These are phyloP conservation scores for Anneissia japonica DNA, from an alignment of 35 echinoderm and acorn worm genomes.

Conservation along the genomic window DNA sequence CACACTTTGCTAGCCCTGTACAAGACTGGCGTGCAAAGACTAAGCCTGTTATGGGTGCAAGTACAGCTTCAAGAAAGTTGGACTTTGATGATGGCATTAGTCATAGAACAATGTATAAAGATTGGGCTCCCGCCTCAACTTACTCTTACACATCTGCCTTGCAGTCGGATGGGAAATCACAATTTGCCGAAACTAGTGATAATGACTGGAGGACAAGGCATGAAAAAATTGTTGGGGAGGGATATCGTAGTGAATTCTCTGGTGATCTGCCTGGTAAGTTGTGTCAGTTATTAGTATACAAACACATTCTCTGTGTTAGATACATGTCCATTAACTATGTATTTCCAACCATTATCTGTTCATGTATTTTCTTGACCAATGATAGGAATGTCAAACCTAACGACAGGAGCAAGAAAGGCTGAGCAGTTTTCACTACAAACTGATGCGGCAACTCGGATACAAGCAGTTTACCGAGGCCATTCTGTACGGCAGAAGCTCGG, in stretches of 20 bases:
- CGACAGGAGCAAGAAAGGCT: constrained; percentile 35
- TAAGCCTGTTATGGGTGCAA: not conserved
- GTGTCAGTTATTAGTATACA: no score
- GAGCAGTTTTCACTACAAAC: constrained; percentile 4
- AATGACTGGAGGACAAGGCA: not conserved
- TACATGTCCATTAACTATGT: not conserved
- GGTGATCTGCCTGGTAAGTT: not conserved
- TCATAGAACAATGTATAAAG: not conserved
- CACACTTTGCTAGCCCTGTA: not conserved
- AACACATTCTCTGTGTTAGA: not conserved
- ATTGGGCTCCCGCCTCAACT: not conserved
- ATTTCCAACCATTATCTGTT: no score
- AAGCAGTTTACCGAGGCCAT: constrained; percentile 86
- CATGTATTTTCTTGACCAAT: not conserved
- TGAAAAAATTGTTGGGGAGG: not conserved
- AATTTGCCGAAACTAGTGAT: not conserved
- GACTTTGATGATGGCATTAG: not conserved
- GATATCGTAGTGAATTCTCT: not conserved
- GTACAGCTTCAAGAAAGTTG: not conserved
- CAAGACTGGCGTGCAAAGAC: not conserved
- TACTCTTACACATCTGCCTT: not conserved
- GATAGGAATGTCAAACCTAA: constrained; percentile 59
- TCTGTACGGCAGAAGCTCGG: constrained; percentile 56
- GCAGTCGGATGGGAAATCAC: not conserved
- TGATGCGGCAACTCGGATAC: constrained; percentile 75